Evolutionary conservation across 2,797 vertebrate genomes (phyloP).

Genomic region (Euthynnus affinis): DNA sequence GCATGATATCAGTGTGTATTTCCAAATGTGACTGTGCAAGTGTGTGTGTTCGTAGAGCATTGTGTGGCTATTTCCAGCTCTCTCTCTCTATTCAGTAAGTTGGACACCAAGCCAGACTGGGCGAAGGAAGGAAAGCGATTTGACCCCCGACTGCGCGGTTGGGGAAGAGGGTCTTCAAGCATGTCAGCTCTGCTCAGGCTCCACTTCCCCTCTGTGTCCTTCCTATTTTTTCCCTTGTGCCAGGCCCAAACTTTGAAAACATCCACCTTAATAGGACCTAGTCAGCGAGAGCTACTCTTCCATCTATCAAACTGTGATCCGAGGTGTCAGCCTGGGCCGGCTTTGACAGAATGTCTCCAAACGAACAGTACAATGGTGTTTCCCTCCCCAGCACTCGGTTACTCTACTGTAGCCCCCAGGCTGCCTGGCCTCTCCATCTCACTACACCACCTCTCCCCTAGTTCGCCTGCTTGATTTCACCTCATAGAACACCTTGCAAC

Average conservation of each 20-base stretch:
- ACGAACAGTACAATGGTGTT: constrained; percentile 84
- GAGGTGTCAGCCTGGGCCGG: constrained; percentile 81
- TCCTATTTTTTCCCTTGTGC: constrained; percentile 90
- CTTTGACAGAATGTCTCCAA: constrained; percentile 87
- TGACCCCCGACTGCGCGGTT: constrained; percentile 83
- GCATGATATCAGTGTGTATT: constrained; percentile 35
- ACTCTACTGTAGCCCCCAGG: constrained; percentile 75
- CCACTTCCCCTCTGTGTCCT: constrained; percentile 88
- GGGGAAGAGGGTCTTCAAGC: constrained; percentile 85
- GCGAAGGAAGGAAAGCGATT: constrained; percentile 79
- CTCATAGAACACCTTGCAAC: constrained; percentile 79
- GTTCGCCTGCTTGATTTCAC: constrained; percentile 82
- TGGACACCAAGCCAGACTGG: constrained; percentile 77
- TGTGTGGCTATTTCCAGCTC: constrained; percentile 55
- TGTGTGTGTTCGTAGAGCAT: constrained; percentile 37
- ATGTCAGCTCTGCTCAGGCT: constrained; percentile 87
- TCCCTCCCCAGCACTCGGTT: constrained; percentile 79
- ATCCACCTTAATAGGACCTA: constrained; percentile 88
- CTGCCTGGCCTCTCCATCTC: constrained; percentile 79
- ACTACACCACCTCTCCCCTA: constrained; percentile 75
- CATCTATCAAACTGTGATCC: constrained; percentile 87
- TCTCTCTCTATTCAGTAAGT: constrained; percentile 77
- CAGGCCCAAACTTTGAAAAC: constrained; percentile 88
- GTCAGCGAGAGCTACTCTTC: constrained; percentile 84
- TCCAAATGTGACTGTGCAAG: constrained; percentile 4